Conservation (phyloP, 2,113 vertebrate species). For the Phaetusa simplex region DNA sequence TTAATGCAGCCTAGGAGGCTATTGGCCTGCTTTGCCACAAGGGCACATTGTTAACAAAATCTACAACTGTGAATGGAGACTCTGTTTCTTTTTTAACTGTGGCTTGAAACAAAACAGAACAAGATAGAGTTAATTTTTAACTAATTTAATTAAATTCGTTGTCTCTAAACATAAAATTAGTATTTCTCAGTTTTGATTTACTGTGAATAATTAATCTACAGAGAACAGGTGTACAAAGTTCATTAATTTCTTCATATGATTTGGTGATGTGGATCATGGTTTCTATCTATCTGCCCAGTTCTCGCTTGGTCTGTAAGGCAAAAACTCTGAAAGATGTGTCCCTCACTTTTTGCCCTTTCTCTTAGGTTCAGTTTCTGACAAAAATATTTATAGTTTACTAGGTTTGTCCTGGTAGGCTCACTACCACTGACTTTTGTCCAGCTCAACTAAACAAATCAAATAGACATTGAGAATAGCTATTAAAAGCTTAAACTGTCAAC, state of each 20-base stretch:
- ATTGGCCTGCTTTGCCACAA: background rate
- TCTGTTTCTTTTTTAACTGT: background rate
- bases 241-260: background rate
- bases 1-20: background rate
- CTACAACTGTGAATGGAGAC: background rate
- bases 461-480: background rate
- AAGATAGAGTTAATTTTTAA: background rate
- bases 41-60: background rate
- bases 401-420: background rate
- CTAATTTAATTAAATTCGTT: background rate
- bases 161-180: background rate
- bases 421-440: background rate
- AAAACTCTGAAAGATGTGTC: background rate
- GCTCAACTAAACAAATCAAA: background rate
- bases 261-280: background rate
- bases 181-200: background rate
- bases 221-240: background rate
- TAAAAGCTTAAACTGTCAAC: background rate
- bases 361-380: background rate
- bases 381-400: background rate
- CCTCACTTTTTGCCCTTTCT: background rate
- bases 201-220: background rate
- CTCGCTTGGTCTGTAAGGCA: background rate
- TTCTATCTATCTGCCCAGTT: background rate
- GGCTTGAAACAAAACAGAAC: background rate